Conservation (phyloP, 2,113 vertebrate species). For the Urocynchramus pylzowi region DNA sequence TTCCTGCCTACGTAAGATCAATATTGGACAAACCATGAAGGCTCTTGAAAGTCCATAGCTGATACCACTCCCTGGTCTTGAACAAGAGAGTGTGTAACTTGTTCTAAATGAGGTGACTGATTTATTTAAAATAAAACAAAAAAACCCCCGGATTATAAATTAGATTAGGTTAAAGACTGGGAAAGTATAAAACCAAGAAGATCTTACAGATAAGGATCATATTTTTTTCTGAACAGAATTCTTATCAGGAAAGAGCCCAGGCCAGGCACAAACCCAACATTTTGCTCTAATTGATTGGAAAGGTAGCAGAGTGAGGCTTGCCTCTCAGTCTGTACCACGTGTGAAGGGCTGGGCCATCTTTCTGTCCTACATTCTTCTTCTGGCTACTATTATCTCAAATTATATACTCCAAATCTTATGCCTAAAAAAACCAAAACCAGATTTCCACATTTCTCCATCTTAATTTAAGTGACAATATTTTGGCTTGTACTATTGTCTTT, state of each 20-base stretch:
- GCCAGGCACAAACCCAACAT: background rate
- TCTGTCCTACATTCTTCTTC: background rate
- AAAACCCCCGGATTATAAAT: background rate
- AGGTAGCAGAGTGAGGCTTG: background rate
- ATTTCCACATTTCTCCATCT: background rate
- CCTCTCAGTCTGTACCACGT: background rate
- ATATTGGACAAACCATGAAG: background rate
- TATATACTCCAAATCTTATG: background rate
- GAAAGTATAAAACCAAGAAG: background rate
- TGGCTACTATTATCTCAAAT: background rate
- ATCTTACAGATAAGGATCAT: background rate
- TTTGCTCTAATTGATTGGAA: background rate
- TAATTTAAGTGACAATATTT: background rate
- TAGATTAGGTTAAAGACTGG: background rate
- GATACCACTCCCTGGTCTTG: background rate
- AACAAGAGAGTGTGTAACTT: background rate
- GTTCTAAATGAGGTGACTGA: background rate
- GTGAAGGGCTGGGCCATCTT: background rate
- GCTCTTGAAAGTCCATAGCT: background rate
- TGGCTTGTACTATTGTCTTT: background rate
- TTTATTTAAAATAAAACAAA: background rate
- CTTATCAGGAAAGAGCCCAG: background rate
- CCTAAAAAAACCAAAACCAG: background rate
- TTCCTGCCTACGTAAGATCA: background rate
- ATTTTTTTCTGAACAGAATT: background rate